A percentile compares a stretch with the other conserved stretches of the same genome.
Conservation (phyloP, 2,797 vertebrate species). For the Hyperoplus immaculatus region DNA sequence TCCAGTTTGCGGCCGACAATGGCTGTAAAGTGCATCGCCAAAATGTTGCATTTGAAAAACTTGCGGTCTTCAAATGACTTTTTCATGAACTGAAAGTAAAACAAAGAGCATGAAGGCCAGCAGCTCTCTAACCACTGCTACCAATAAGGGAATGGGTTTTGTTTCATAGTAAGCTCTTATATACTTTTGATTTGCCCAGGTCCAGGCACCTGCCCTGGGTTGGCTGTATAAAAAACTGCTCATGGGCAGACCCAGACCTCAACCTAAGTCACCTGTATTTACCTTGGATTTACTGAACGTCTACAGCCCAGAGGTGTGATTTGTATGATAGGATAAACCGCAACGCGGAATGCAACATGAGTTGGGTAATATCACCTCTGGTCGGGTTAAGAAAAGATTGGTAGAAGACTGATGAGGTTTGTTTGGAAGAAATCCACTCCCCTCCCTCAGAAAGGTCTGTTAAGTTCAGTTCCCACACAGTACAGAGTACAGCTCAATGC, state of each 20-base stretch:
- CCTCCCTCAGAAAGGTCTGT: slow-evolving; percentile 51
- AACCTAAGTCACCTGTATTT: slow-evolving; percentile 64
- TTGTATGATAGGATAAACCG: slow-evolving; percentile 40
- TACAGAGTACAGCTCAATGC: slow-evolving; percentile 58
- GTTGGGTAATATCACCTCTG: slow-evolving; percentile 55
- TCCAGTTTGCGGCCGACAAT: slow-evolving; percentile 61
- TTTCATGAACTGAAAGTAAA: slow-evolving; percentile 69
- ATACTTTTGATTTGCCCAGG: slow-evolving; percentile 38
- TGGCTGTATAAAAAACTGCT: slow-evolving; percentile 22
- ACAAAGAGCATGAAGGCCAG: slow-evolving; percentile 27
- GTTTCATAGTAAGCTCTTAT: slow-evolving; percentile 35
- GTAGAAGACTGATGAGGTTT: slow-evolving; percentile 69
- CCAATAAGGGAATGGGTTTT: slow-evolving; percentile 35
- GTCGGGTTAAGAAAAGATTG: slow-evolving; percentile 74
- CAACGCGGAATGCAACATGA: slow-evolving; percentile 34
- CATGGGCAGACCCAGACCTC: slow-evolving; percentile 16
- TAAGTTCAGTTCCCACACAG: slow-evolving; percentile 74
- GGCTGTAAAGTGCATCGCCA: slow-evolving; percentile 47
- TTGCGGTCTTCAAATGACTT: slow-evolving; percentile 45
- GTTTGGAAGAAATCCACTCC: slow-evolving; percentile 62
- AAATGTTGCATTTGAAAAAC: slow-evolving; percentile 48
- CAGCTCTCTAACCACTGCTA: slow-evolving; percentile 22
- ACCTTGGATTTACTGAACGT: slow-evolving; percentile 51
- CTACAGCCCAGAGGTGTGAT: slow-evolving; percentile 48
- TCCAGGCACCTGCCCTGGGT: slow-evolving; percentile 55